phyloP scores from a whole-genome alignment of 2,797 vertebrate genomes.

The Chrosomus eos region DNA sequence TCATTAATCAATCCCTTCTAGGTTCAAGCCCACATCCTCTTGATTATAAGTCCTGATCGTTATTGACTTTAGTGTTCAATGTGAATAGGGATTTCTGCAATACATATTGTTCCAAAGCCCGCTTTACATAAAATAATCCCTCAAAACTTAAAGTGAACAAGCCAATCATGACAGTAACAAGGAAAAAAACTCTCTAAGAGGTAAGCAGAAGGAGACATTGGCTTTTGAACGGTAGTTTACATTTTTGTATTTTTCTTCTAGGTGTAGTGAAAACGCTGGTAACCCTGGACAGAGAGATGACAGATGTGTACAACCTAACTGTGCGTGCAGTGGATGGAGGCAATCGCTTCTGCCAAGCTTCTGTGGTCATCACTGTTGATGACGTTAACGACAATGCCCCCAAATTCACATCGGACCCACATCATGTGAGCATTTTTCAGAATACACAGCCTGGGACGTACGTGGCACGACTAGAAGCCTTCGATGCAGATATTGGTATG shows the following conservation, averaged over 20 bases:
- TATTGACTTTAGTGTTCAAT: background rate
- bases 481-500: slow-evolving; percentile 80
- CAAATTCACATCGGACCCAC: slow-evolving; percentile 78
- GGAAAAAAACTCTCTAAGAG: background rate
- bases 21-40: background rate
- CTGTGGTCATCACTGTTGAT: slow-evolving; percentile 76
- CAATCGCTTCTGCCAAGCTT: slow-evolving; percentile 77
- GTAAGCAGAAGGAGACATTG: background rate
- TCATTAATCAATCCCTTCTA: background rate
- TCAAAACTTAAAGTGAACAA: background rate
- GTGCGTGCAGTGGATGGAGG: slow-evolving; percentile 81
- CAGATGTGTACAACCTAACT: slow-evolving; percentile 75
- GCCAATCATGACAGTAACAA: background rate
- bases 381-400: slow-evolving; percentile 86
- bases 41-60: background rate
- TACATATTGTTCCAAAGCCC: background rate
- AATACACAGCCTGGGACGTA: slow-evolving; percentile 82
- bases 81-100: background rate
- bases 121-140: background rate
- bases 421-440: slow-evolving; percentile 81
- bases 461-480: slow-evolving; percentile 81
- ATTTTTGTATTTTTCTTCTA: slow-evolving; percentile 56
- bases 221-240: background rate
- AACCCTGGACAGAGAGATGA: slow-evolving; percentile 80
- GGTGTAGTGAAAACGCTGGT: slow-evolving; percentile 81